Conservation (phyloP, 2,888 invertebrate genomes). For the Lydus trimaculatus region DNA sequence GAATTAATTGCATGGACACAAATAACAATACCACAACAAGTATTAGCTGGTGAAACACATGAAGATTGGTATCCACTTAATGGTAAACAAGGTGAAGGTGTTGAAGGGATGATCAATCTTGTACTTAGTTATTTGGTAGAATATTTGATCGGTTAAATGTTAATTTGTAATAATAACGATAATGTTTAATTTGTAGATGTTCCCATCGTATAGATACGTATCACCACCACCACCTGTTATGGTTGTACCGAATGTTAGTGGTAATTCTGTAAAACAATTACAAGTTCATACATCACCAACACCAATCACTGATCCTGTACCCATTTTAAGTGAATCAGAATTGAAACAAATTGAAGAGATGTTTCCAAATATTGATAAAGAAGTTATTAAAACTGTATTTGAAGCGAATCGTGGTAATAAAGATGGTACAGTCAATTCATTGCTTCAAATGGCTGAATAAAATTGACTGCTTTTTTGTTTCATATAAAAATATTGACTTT, state of each 20-base stretch:
- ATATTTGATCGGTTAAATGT: neutral
- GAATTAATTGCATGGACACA: conserved; percentile 95
- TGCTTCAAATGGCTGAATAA: conserved; percentile 87
- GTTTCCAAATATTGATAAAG: conserved; percentile 95
- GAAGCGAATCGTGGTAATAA: conserved; percentile 91
- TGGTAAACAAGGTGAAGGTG: conserved; percentile 94
- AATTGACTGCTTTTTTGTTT: conserved; percentile 12
- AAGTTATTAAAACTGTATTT: conserved; percentile 89
- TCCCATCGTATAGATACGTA: conserved; percentile 64
- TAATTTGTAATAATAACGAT: conserved; percentile 5
- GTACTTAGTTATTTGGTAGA: conserved; percentile 75
- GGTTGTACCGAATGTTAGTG: conserved; percentile 70
- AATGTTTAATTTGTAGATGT: conserved; percentile 42
- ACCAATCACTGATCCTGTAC: conserved; percentile 34
- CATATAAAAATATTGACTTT: neutral
- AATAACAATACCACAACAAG: conserved; percentile 84
- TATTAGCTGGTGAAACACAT: conserved; percentile 86
- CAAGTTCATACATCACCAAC: conserved; percentile 61
- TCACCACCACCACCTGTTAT: conserved; percentile 68
- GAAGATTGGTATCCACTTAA: conserved; percentile 95
- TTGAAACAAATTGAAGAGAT: conserved; percentile 88
- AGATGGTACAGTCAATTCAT: conserved; percentile 87
- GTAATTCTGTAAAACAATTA: conserved; percentile 54
- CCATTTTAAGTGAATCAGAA: conserved; percentile 66
- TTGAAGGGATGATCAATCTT: conserved; percentile 93